Conservation (phyloP, 2,888 invertebrate species). For the Orchesellides sinensis region DNA sequence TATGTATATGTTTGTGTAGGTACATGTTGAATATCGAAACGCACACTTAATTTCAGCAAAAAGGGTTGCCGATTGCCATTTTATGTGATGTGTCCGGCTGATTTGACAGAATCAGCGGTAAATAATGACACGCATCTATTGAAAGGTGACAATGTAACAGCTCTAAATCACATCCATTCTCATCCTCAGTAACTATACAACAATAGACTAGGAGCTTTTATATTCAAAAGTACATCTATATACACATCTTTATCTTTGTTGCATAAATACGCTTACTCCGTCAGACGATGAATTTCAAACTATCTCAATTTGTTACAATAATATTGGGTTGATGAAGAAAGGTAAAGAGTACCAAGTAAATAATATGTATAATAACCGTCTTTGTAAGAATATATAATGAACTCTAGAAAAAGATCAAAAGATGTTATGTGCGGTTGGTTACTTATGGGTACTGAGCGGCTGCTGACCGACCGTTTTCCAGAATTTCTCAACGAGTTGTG, state of each 20-base stretch:
- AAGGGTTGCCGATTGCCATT: conserved; percentile 18
- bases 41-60: neutral
- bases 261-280: neutral
- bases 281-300: conserved; percentile 31
- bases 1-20: too few relatives aligned
- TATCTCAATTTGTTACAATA: conserved; percentile 55
- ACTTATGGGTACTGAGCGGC: neutral
- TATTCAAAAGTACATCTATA: too few relatives aligned
- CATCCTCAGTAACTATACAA: too few relatives aligned
- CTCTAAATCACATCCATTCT: too few relatives aligned
- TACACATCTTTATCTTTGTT: neutral
- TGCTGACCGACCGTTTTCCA: neutral
- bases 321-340: conserved; percentile 16
- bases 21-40: neutral
- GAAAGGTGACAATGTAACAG: conserved; percentile 5
- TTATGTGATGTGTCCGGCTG: neutral
- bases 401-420: conserved; percentile 19
- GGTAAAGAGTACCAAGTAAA: too few relatives aligned
- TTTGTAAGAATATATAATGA: conserved; percentile 14
- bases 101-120: neutral
- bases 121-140: neutral
- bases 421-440: neutral
- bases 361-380: neutral
- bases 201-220: too few relatives aligned
- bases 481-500: neutral